Conservation (phyloP, 2,888 invertebrate genomes). For the Vesta saturnalis region DNA sequence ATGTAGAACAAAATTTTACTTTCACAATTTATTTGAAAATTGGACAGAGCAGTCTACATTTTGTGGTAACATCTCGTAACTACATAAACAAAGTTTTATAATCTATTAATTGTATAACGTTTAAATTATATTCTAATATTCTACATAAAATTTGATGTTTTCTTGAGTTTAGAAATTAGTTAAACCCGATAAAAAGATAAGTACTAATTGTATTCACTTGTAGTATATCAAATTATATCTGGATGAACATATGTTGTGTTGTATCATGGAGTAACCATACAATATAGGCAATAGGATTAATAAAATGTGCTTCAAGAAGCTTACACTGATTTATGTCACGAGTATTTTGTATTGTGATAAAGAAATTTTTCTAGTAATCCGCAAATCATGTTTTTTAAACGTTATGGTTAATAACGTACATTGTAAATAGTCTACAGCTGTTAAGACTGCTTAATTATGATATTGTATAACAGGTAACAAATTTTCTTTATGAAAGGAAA, state of each 20-base stretch:
- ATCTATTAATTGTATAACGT: neutral
- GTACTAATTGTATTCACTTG: slow-evolving; percentile 13
- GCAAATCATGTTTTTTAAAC: slow-evolving; percentile 24
- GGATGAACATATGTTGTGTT: slow-evolving; percentile 12
- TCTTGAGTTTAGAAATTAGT: neutral
- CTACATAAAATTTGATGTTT: neutral
- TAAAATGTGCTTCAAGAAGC: slow-evolving; percentile 31
- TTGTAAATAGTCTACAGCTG: slow-evolving; percentile 50
- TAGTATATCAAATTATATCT: slow-evolving; percentile 12
- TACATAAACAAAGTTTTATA: too few species aligned
- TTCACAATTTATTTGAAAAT: neutral
- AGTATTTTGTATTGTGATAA: slow-evolving; percentile 18
- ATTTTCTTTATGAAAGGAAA: slow-evolving; percentile 26
- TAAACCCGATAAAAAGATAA: neutral
- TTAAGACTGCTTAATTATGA: slow-evolving; percentile 50
- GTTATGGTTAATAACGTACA: slow-evolving; percentile 28
- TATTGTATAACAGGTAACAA: slow-evolving; percentile 45
- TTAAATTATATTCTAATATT: too few species aligned
- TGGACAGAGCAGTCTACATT: neutral
- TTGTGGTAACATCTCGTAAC: slow-evolving; percentile 1
- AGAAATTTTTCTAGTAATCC: slow-evolving; percentile 20
- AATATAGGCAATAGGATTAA: slow-evolving; percentile 14
- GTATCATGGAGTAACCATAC: slow-evolving; percentile 8
- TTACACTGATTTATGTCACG: slow-evolving; percentile 23
- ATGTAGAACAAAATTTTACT: neutral